Conservation (phyloP, 2,888 invertebrate genomes). For the Pterostichus niger region DNA sequence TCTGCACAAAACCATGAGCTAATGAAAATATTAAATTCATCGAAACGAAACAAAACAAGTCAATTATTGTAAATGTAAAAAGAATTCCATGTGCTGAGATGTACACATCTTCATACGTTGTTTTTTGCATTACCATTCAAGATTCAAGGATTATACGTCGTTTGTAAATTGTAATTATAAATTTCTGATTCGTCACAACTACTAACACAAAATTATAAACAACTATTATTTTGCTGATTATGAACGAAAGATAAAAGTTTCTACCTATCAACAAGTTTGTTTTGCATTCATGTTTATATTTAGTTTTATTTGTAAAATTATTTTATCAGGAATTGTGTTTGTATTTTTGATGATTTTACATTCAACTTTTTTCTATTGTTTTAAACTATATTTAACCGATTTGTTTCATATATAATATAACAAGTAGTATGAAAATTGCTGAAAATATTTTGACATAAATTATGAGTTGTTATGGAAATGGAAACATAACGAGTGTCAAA, state of each 20-base stretch:
- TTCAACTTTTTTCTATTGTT: neutral
- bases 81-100: conserved; percentile 12
- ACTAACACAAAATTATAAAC: conserved; percentile 14
- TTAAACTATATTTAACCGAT: neutral
- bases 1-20: neutral
- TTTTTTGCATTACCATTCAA: neutral
- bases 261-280: conserved; percentile 29
- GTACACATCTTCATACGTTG: neutral
- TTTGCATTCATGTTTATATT: neutral
- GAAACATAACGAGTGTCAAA: too few species aligned
- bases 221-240: conserved; percentile 24
- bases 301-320: neutral
- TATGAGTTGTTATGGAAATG: too few species aligned
- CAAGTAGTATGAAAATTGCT: too few species aligned
- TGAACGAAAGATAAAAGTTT: conserved; percentile 32
- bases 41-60: conserved; percentile 17
- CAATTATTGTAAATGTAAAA: conserved; percentile 19
- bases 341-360: neutral
- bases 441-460: too few species aligned
- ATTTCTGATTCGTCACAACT: conserved; percentile 23
- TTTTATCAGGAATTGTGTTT: neutral
- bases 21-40: conserved; percentile 5
- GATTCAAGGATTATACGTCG: neutral
- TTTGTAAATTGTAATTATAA: conserved; percentile 5
- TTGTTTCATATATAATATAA: too few species aligned